Conservation (phyloP, 37 sponge, comb jelly and placozoan genomes). For the Ephydatia muelleri region DNA sequence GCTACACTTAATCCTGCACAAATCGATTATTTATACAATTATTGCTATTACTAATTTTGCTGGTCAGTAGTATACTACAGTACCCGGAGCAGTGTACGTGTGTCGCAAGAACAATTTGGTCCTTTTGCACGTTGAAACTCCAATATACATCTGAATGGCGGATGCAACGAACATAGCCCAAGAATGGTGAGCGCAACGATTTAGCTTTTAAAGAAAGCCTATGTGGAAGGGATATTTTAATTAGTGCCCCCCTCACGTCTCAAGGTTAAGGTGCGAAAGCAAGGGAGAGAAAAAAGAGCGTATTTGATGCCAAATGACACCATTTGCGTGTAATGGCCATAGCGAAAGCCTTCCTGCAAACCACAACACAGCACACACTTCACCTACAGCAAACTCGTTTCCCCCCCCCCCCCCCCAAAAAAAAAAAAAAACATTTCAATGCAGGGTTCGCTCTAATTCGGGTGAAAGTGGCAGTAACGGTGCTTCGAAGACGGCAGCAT, state of each 20-base stretch:
- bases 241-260: conserved; percentile 5
- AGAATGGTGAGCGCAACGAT: conserved; percentile 38
- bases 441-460: conserved; percentile 50
- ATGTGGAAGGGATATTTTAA: not conserved
- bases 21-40: not conserved
- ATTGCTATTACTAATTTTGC: not conserved
- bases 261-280: not conserved
- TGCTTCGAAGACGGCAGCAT: conserved; percentile 6
- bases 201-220: not conserved
- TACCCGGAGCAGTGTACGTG: too few species aligned
- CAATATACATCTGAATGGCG: conserved; percentile 25
- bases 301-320: not conserved
- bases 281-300: not conserved
- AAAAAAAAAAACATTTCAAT: not conserved
- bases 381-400: too few species aligned
- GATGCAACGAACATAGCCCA: conserved; percentile 61
- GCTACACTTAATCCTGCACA: not conserved
- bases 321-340: not conserved
- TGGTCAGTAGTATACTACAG: not conserved
- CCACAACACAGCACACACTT: too few species aligned
- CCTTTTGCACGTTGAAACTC: too few species aligned
- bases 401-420: too few species aligned
- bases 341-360: too few species aligned
- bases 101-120: too few species aligned
- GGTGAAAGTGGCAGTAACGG: conserved; percentile 15